phyloP scores from a whole-genome alignment of 2,797 vertebrate genomes.

The Karalla daura region DNA sequence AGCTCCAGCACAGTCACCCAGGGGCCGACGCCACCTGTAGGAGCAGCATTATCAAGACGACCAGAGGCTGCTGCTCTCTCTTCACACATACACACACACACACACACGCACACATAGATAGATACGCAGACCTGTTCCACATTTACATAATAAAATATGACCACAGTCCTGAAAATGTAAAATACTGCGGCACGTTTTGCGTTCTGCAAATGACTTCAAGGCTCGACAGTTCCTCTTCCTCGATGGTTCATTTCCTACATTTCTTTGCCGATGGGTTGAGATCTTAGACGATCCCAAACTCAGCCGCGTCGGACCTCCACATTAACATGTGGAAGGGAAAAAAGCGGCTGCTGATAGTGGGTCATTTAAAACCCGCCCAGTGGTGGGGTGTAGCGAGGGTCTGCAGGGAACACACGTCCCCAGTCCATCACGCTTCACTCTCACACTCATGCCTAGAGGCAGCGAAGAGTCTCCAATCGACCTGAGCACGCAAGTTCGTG shows the following conservation, averaged over 20 bases:
- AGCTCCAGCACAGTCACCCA: background rate
- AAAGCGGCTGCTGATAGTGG: background rate
- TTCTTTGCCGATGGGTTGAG: background rate
- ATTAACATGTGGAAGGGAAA: background rate
- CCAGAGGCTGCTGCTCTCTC: background rate
- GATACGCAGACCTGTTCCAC: background rate
- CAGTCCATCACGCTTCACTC: too few species aligned
- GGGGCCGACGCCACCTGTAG: too few species aligned
- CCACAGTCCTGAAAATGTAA: background rate
- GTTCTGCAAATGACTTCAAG: background rate
- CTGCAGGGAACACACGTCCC: too few species aligned
- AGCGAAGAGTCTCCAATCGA: too few species aligned
- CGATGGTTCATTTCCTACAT: background rate
- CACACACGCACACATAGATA: background rate
- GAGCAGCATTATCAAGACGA: background rate
- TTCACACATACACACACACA: background rate
- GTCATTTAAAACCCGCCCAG: constrained; percentile 6
- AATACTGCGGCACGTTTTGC: background rate
- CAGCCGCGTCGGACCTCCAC: background rate
- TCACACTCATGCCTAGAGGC: too few species aligned
- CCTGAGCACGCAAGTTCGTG: too few species aligned
- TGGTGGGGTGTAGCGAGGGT: too few species aligned
- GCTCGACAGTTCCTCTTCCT: background rate
- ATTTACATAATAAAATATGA: background rate
- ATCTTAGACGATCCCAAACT: background rate